These are phyloP conservation scores for Puffinus mauretanicus DNA, from an alignment of 2,113 vertebrate species.

Conservation along the genomic window DNA sequence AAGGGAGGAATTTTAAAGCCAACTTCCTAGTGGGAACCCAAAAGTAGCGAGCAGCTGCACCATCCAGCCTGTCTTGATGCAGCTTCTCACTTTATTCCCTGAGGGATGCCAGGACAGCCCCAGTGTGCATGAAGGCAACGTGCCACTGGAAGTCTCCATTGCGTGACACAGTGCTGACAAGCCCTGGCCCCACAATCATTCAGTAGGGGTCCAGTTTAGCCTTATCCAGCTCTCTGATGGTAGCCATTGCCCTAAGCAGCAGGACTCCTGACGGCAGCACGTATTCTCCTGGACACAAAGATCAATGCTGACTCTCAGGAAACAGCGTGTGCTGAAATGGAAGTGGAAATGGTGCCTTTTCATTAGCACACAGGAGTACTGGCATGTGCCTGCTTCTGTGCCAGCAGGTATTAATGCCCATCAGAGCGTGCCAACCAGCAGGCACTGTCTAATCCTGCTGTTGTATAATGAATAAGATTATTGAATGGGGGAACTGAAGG, in stretches of 20 bases:
- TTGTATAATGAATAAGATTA: slow-evolving; percentile 54
- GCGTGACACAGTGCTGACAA: not conserved
- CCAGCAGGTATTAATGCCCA: slow-evolving; percentile 59
- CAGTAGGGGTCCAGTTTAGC: not conserved
- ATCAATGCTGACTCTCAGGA: slow-evolving; percentile 1
- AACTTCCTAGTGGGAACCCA: not conserved
- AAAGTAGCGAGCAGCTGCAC: not conserved
- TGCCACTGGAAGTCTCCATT: not conserved
- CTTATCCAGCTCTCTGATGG: not conserved
- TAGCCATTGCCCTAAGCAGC: not conserved
- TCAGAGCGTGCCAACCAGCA: slow-evolving; percentile 48
- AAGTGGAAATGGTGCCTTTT: slow-evolving; percentile 49
- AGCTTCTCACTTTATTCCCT: not conserved
- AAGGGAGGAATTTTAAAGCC: not conserved
- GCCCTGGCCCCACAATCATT: not conserved
- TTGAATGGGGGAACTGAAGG: slow-evolving; percentile 24
- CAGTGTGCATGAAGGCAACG: not conserved
- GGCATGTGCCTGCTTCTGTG: slow-evolving; percentile 25
- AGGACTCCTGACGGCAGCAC: not conserved
- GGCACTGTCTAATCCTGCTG: slow-evolving; percentile 52
- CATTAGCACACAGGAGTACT: slow-evolving; percentile 12
- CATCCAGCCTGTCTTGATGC: not conserved
- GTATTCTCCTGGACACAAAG: not conserved
- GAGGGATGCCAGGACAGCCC: not conserved
- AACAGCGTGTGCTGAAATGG: not conserved